These are phyloP conservation scores for Babylonia areolata DNA, from an alignment of 1,140 invertebrate genomes.

Conservation along the genomic window DNA sequence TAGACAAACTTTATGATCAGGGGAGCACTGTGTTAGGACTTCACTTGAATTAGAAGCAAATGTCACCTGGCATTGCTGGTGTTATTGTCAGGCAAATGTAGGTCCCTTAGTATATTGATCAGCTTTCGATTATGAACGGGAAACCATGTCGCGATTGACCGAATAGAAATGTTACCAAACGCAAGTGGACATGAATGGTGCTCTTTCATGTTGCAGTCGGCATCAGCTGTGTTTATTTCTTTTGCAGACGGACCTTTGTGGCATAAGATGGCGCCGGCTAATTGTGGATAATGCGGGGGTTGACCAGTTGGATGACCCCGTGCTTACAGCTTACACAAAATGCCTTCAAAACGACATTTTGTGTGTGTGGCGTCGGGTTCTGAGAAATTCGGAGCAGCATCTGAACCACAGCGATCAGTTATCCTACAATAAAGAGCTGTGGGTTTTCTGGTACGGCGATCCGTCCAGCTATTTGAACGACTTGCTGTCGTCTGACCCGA, in stretches of 20 bases:
- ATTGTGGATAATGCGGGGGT: slow-evolving; percentile 80
- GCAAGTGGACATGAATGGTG: too few relatives aligned
- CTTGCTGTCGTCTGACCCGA: slow-evolving; percentile 79
- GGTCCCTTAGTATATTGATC: slow-evolving; percentile 29
- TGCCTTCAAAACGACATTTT: slow-evolving; percentile 96
- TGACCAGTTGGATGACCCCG: slow-evolving; percentile 90
- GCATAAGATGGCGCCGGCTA: slow-evolving; percentile 98
- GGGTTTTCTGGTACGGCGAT: slow-evolving; percentile 99
- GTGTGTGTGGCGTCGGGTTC: slow-evolving; percentile 93
- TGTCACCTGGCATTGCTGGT: not conserved
- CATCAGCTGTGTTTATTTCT: slow-evolving; percentile 21
- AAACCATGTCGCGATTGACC: not conserved
- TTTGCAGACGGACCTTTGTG: slow-evolving; percentile 94
- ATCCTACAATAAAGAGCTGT: slow-evolving; percentile 88
- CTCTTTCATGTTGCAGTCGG: too few relatives aligned
- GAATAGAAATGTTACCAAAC: too few relatives aligned
- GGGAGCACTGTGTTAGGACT: too few relatives aligned
- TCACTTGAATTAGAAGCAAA: too few relatives aligned
- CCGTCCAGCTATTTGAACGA: slow-evolving; percentile 85
- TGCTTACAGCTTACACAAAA: slow-evolving; percentile 92
- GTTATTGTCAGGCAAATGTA: slow-evolving; percentile 19
- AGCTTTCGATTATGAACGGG: slow-evolving; percentile 1
- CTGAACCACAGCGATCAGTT: slow-evolving; percentile 51
- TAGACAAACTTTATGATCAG: too few relatives aligned
- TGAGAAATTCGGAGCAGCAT: slow-evolving; percentile 73